These are phyloP conservation scores for Capreolus pygargus DNA, from an alignment of 2,113 vertebrate genomes.

Conservation along the genomic window DNA sequence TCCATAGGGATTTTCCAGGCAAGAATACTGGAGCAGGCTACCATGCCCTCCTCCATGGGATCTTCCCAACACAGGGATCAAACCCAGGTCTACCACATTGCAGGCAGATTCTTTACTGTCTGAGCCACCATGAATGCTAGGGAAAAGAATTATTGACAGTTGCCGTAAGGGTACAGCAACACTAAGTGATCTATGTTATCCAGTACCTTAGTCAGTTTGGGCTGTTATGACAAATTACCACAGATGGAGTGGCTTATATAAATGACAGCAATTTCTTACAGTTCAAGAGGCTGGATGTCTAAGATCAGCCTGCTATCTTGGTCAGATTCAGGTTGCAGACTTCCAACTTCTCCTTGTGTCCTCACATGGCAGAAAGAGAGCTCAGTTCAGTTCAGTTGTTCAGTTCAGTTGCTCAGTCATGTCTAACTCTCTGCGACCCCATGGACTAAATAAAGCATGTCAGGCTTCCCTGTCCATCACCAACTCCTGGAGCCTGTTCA, in stretches of 20 bases:
- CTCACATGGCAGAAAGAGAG: neutral
- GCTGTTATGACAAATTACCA: neutral
- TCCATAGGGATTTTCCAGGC: neutral
- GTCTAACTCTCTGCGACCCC: neutral
- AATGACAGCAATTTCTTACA: neutral
- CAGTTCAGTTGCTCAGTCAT: neutral
- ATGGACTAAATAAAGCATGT: accelerated
- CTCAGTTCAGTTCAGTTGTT: neutral
- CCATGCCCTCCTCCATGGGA: neutral
- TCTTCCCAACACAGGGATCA: neutral
- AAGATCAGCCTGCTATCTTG: neutral
- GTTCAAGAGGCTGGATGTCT: neutral
- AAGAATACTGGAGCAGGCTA: neutral
- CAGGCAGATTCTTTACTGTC: neutral
- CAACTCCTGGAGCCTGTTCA: neutral
- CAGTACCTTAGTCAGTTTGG: neutral
- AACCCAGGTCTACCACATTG: neutral
- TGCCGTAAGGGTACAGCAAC: neutral
- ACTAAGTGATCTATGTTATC: neutral
- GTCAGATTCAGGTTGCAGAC: too few species aligned
- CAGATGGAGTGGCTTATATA: neutral
- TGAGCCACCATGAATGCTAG: neutral
- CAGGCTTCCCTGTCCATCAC: neutral
- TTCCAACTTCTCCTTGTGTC: neutral
- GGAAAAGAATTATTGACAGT: neutral